These are phyloP conservation scores for Cosmia trapezina DNA, from an alignment of 2,888 invertebrate species.

Conservation along the genomic window DNA sequence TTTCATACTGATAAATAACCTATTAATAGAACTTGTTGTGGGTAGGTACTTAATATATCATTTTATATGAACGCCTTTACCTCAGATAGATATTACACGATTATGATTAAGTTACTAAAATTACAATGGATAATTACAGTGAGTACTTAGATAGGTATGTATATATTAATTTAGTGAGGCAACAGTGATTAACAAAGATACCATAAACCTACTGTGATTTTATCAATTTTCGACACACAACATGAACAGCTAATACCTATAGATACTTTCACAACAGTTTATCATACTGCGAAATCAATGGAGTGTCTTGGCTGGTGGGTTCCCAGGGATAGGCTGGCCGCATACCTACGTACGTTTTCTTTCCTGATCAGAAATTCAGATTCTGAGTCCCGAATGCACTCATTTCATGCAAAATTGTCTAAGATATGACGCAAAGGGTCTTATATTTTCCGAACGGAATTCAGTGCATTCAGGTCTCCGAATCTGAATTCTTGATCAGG, in stretches of 20 bases:
- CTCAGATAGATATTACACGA: not conserved
- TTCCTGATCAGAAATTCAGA: too few species aligned
- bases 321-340: not conserved
- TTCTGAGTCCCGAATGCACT: too few species aligned
- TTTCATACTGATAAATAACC: not conserved
- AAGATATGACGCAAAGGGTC: too few species aligned
- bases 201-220: not conserved
- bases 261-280: not conserved
- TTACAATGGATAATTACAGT: constrained; percentile 1
- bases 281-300: not conserved
- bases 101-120: constrained; percentile 2
- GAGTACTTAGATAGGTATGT: too few species aligned
- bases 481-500: too few species aligned
- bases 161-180: not conserved
- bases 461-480: too few species aligned
- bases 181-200: not conserved
- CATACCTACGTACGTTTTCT: too few species aligned
- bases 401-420: too few species aligned
- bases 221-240: not conserved
- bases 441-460: too few species aligned
- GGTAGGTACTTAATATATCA: not conserved
- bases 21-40: not conserved
- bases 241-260: too few species aligned
- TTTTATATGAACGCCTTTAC: too few species aligned
- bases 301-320: not conserved